Evolutionary conservation across 2,113 vertebrate genomes (phyloP).

Genomic region (Marmota flaviventris): DNA sequence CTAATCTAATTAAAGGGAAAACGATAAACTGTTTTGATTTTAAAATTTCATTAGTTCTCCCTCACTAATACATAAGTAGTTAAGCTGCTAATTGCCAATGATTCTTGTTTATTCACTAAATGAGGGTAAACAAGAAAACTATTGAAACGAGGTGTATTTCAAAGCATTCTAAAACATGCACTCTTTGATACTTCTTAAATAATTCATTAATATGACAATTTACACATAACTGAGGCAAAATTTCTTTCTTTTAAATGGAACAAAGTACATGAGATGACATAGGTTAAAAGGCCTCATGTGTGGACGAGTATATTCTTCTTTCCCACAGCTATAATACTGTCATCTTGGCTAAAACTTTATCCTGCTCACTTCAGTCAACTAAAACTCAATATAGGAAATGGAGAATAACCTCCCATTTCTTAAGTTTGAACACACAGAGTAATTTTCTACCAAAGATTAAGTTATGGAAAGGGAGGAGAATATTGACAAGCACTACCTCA

Average conservation of each 20-base stretch:
- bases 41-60: background rate
- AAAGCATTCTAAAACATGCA: constrained; percentile 1
- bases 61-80: background rate
- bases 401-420: background rate
- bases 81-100: constrained; percentile 40
- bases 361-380: background rate
- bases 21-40: constrained; percentile 34
- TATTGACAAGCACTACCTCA: background rate
- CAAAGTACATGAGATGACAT: background rate
- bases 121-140: background rate
- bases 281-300: background rate
- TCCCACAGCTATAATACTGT: background rate
- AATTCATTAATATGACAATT: background rate
- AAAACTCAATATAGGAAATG: background rate
- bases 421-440: background rate
- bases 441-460: background rate
- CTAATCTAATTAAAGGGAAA: background rate
- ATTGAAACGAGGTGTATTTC: background rate
- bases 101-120: constrained; percentile 10
- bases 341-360: background rate
- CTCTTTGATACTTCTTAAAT: background rate
- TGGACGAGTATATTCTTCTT: background rate
- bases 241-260: background rate
- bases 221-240: background rate
- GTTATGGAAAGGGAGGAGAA: background rate